Conservation (phyloP, 37 sponge, comb jelly and placozoan genomes). For the Hexactinellida sp. region DNA sequence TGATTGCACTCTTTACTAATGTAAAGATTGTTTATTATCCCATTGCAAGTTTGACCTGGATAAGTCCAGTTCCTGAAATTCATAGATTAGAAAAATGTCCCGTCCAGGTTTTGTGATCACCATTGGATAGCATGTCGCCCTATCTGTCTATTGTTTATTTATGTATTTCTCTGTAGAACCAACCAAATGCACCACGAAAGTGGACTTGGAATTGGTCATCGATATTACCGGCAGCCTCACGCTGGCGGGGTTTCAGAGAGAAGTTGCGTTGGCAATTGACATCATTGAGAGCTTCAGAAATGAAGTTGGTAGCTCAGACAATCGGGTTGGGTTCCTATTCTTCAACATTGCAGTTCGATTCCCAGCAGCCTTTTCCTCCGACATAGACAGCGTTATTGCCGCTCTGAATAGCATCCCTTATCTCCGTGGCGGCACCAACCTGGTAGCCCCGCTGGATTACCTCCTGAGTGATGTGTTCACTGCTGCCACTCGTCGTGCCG, state of each 20-base stretch:
- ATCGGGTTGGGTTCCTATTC: not conserved
- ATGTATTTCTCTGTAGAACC: no score
- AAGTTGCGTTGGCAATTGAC: not conserved
- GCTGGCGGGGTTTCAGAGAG: not conserved
- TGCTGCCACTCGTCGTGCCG: not conserved
- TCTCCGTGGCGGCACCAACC: not conserved
- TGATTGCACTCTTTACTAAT: no score
- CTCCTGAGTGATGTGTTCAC: not conserved
- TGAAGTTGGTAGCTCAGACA: not conserved
- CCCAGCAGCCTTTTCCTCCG: not conserved
- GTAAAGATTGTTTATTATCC: no score
- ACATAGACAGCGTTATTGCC: not conserved
- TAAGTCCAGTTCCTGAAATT: no score
- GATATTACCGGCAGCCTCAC: not conserved
- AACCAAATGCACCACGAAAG: not conserved
- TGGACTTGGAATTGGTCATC: not conserved
- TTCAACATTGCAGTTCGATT: not conserved
- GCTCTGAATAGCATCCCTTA: not conserved
- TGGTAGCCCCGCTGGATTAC: not conserved
- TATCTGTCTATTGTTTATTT: no score
- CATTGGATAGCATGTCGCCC: no score
- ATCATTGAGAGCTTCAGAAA: not conserved
- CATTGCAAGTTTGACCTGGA: no score
- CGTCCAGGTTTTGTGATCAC: no score
- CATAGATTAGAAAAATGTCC: no score